Evolutionary conservation across 2,113 vertebrate genomes (phyloP), one percentile per base, ranked within the genome.

Genomic region (Xerus inauris): DNA sequence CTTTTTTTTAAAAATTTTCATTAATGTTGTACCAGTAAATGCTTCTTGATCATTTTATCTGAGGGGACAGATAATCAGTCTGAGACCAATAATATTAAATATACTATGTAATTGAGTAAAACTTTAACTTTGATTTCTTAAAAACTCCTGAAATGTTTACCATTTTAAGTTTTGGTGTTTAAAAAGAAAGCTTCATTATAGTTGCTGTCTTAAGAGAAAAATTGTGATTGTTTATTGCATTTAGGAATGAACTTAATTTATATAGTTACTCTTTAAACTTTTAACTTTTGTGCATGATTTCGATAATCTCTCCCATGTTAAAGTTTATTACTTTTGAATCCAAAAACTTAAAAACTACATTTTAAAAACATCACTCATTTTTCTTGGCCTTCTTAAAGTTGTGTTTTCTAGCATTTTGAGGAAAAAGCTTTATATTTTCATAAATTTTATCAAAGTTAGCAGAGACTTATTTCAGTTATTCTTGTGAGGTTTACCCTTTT

Each of bases 291-390:
- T 35, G 54, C 3, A 12, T 45, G 5, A 67, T 28, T 75, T 91
- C n/a, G 54, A 28, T 51, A 59, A 45, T 30, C 59, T 40, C 13
- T 5, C 5, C 4, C 3, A 20, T 7, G 22, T 40, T 81, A 91
- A 72, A 49, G 9, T 28, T 72, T 87, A 47, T 35, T 81, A 51
- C 8, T 42, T 75, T 40, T 81, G 30, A 84, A 42, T 71, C 17
- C 30, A 72, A 11, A 24, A 40, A 47, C 30, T 80, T 90, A 87
- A 30, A 38, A 59, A 12, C 13, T 69, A 73, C 14, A 28, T 91
- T 96, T 59, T 22, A 40, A 90, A 92, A 96, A 64, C 4, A 81
- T 16, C 73, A 65, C 22, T 92, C 28, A 24, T 67, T 86, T 77
- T 64, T 91, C 40, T 38, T 88, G 24, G n/a, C 35, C 47, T 72